A percentile compares a stretch with the other conserved stretches of the same genome.
phyloP scores from a whole-genome alignment of 2,888 invertebrate genomes.

The Lissocephala sabroskyi region DNA sequence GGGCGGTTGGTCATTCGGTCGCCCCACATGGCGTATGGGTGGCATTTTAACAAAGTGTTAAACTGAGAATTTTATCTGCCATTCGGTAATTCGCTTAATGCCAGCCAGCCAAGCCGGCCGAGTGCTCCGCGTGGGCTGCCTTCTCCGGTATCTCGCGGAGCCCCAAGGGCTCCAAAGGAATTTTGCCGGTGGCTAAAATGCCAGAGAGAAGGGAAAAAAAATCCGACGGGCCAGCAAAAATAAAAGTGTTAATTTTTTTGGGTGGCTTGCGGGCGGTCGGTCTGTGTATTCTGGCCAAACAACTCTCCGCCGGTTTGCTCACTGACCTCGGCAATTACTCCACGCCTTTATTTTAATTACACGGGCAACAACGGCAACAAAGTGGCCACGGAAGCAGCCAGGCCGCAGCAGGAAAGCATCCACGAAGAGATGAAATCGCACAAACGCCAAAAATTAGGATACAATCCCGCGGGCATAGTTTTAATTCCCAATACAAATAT shows the following conservation, averaged over 20 bases:
- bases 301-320: slow-evolving; percentile 25
- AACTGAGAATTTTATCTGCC: slow-evolving; percentile 66
- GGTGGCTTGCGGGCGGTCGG: too few relatives aligned
- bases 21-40: slow-evolving; percentile 52
- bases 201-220: neutral
- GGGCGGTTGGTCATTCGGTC: too few relatives aligned
- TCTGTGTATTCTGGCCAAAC: slow-evolving; percentile 50
- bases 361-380: slow-evolving; percentile 25
- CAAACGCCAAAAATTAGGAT: slow-evolving; percentile 58
- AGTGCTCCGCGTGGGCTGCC: too few relatives aligned
- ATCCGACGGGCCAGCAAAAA: slow-evolving; percentile 6
- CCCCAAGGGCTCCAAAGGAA: slow-evolving; percentile 44
- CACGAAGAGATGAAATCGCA: slow-evolving; percentile 8
- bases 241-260: slow-evolving; percentile 58
- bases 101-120: slow-evolving; percentile 8
- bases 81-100: slow-evolving; percentile 49
- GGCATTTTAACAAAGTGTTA: slow-evolving; percentile 65
- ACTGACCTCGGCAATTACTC: slow-evolving; percentile 65
- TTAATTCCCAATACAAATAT: slow-evolving; percentile 65
- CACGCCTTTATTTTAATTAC: slow-evolving; percentile 65
- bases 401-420: neutral
- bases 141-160: too few relatives aligned
- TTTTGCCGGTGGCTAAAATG: slow-evolving; percentile 22
- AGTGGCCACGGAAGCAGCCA: neutral
- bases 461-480: slow-evolving; percentile 62